phyloP scores from a whole-genome alignment of 2,797 vertebrate genomes.

The Manis javanica region DNA sequence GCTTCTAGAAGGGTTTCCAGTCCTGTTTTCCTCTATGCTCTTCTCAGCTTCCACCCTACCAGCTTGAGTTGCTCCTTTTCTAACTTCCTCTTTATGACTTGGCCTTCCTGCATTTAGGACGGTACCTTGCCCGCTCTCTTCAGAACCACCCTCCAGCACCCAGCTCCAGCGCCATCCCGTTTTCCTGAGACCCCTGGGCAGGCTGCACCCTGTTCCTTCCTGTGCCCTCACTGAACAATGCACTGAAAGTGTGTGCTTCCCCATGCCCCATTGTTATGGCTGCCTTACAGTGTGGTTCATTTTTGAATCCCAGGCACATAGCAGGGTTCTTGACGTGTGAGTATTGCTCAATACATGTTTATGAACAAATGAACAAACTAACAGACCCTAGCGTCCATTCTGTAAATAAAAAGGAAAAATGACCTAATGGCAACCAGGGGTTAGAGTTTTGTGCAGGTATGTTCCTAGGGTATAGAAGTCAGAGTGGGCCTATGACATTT shows the following conservation, averaged over 20 bases:
- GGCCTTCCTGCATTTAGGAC: neutral
- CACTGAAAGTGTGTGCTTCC: neutral
- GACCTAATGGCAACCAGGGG: neutral
- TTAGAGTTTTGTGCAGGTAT: constrained; percentile 10
- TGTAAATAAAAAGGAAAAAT: constrained; percentile 6
- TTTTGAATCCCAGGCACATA: neutral
- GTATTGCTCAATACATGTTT: neutral
- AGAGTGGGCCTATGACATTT: neutral
- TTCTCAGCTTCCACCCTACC: neutral
- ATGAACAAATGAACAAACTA: constrained; percentile 6
- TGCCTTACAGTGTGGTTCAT: neutral
- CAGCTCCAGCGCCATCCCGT: neutral
- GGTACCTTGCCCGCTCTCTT: neutral
- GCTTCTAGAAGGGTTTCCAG: neutral
- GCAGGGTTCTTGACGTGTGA: neutral
- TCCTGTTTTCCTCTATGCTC: neutral
- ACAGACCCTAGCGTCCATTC: neutral
- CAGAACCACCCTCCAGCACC: neutral
- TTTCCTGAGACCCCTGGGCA: neutral
- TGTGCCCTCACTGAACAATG: neutral
- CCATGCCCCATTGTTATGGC: neutral
- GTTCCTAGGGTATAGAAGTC: constrained; percentile 19
- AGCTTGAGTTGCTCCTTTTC: neutral
- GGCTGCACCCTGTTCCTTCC: neutral
- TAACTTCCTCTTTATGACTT: neutral